Percentiles rank a stretch among this genome's conserved stretches.
Conservation (phyloP, 2,113 vertebrate genomes). For the Pleuronectes platessa region DNA sequence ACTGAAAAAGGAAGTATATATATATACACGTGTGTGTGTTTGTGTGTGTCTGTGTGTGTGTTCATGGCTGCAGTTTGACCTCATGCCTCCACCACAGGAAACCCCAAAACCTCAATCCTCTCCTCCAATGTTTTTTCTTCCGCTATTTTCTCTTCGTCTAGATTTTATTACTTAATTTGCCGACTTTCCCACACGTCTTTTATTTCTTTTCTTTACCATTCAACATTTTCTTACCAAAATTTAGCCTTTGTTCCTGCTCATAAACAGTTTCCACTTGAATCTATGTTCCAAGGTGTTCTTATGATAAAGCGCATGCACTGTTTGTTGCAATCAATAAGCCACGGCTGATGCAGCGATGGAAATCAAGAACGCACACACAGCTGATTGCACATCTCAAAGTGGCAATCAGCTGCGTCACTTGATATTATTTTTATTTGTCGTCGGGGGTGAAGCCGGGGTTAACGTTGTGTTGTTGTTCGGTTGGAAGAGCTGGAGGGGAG, state of each 20-base stretch:
- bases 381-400: slow-evolving; percentile 49
- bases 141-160: background rate
- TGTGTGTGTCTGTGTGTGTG: background rate
- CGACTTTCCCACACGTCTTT: too few species aligned
- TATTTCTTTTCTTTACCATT: too few species aligned
- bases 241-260: too few species aligned
- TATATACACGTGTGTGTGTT: background rate
- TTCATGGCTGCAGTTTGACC: slow-evolving; percentile 35
- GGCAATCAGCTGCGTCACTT: slow-evolving; percentile 24
- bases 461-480: too few species aligned
- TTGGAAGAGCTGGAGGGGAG: too few species aligned
- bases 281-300: background rate
- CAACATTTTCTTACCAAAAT: too few species aligned
- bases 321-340: slow-evolving; percentile 31
- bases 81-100: slow-evolving; percentile 49
- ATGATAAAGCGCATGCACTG: background rate
- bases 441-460: background rate
- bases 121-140: background rate
- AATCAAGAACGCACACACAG: slow-evolving; percentile 22
- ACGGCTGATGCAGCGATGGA: slow-evolving; percentile 28
- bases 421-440: background rate
- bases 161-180: background rate
- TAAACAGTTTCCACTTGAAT: background rate
- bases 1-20: background rate
- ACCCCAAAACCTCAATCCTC: slow-evolving; percentile 42